These are phyloP conservation scores for Aquatica leii DNA, from an alignment of 2,888 invertebrate genomes.

Conservation along the genomic window DNA sequence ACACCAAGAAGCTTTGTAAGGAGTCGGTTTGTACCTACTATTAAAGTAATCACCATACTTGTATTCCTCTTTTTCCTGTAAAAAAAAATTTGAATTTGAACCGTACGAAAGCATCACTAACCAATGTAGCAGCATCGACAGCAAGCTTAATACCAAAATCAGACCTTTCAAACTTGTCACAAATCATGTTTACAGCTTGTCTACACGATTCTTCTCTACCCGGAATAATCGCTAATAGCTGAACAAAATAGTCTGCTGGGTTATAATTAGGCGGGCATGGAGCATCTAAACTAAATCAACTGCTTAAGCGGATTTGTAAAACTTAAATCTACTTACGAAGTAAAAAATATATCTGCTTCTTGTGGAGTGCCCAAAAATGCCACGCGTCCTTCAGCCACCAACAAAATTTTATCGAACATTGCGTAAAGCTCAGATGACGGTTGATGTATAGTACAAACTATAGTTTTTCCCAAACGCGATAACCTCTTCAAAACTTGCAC, in stretches of 20 bases:
- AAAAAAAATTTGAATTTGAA: background rate
- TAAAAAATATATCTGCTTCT: slow-evolving; percentile 82
- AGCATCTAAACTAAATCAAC: slow-evolving; percentile 73
- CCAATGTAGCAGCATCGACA: slow-evolving; percentile 66
- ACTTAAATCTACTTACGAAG: slow-evolving; percentile 67
- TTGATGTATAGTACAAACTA: slow-evolving; percentile 94
- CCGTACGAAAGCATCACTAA: slow-evolving; percentile 32
- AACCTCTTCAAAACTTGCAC: slow-evolving; percentile 80
- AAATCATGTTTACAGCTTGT: slow-evolving; percentile 79
- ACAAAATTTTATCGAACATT: slow-evolving; percentile 86
- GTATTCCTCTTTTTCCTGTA: slow-evolving; percentile 43
- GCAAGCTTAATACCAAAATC: slow-evolving; percentile 68
- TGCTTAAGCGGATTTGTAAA: background rate
- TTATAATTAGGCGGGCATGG: slow-evolving; percentile 91
- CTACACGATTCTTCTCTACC: slow-evolving; percentile 82
- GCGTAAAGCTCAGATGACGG: slow-evolving; percentile 92
- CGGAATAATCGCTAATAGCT: slow-evolving; percentile 86
- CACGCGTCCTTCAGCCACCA: slow-evolving; percentile 91
- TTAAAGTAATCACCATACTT: slow-evolving; percentile 49
- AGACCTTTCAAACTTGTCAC: slow-evolving; percentile 76
- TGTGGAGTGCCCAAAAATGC: slow-evolving; percentile 86
- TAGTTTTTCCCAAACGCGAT: slow-evolving; percentile 85
- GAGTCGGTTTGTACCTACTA: slow-evolving; percentile 51
- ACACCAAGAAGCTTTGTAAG: slow-evolving; percentile 87
- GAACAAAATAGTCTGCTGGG: slow-evolving; percentile 93